Conservation (phyloP, 1,140 invertebrate genomes). For the Drosophila leontia region DNA sequence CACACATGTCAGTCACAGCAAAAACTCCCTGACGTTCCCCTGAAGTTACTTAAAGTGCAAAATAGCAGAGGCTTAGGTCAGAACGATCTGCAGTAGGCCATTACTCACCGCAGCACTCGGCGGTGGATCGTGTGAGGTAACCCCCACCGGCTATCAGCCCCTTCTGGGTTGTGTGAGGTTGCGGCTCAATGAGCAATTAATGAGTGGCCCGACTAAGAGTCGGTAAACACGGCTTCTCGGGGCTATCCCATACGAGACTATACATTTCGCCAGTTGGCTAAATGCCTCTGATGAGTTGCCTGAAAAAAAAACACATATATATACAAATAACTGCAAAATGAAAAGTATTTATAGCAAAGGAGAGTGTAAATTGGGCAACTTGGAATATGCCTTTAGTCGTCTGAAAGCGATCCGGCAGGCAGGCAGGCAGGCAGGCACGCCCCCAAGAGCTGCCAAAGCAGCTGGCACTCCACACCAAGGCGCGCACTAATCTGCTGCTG, state of each 20-base stretch:
- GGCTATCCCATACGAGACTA: not conserved
- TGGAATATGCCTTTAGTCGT: not conserved
- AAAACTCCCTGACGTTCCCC: too few relatives aligned
- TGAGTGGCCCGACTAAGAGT: conserved; percentile 10
- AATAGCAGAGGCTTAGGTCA: conserved; percentile 17
- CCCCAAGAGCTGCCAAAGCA: conserved; percentile 21
- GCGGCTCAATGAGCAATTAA: conserved; percentile 26
- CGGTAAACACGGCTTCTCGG: not conserved
- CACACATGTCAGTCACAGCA: not conserved
- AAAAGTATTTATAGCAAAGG: not conserved
- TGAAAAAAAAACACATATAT: not conserved
- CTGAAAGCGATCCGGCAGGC: not conserved
- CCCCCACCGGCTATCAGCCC: not conserved
- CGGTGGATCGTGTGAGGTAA: not conserved
- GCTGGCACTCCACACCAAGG: conserved; percentile 4
- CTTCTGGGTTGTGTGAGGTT: not conserved
- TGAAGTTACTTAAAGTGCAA: not conserved
- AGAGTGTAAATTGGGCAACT: conserved; percentile 5
- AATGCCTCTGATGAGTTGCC: conserved; percentile 24
- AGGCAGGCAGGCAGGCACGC: conserved; percentile 18
- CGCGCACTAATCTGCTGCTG: conserved; percentile 26
- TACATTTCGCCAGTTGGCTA: conserved; percentile 41
- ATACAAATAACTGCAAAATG: conserved; percentile 16
- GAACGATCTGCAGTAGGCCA: conserved; percentile 24
- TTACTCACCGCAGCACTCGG: conserved; percentile 20